phyloP scores from a whole-genome alignment of 2,797 vertebrate genomes.

The Carcharodon carcharias region DNA sequence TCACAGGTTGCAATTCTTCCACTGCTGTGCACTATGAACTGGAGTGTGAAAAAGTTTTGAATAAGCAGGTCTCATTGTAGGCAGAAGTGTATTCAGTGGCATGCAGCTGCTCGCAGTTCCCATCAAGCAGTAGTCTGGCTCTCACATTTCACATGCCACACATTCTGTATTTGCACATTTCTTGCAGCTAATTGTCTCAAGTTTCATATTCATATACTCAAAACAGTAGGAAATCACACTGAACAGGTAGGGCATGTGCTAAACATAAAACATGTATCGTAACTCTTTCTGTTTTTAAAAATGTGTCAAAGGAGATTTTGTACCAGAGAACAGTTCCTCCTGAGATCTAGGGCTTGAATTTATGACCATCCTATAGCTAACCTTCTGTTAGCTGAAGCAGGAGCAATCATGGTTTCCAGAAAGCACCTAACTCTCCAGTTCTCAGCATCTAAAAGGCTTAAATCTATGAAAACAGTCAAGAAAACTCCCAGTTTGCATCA shows the following conservation, averaged over 20 bases:
- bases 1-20: neutral
- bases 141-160: conserved; percentile 2
- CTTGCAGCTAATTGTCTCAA: neutral
- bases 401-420: neutral
- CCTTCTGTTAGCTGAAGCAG: neutral
- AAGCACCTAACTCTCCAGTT: neutral
- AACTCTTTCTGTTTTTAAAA: neutral
- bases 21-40: neutral
- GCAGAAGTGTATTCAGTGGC: neutral
- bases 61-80: neutral
- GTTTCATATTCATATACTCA: neutral
- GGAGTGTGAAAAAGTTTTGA: neutral
- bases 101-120: neutral
- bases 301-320: neutral
- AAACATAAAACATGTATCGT: neutral
- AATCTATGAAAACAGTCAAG: neutral
- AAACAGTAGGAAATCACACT: neutral
- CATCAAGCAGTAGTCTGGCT: neutral
- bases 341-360: neutral
- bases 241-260: neutral
- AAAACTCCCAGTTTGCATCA: neutral
- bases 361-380: neutral
- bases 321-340: neutral
- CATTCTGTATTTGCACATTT: neutral
- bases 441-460: neutral